Evolutionary conservation across 2,797 vertebrate species (phyloP).

Genomic region (Gymnoscopelus microlampas): DNA sequence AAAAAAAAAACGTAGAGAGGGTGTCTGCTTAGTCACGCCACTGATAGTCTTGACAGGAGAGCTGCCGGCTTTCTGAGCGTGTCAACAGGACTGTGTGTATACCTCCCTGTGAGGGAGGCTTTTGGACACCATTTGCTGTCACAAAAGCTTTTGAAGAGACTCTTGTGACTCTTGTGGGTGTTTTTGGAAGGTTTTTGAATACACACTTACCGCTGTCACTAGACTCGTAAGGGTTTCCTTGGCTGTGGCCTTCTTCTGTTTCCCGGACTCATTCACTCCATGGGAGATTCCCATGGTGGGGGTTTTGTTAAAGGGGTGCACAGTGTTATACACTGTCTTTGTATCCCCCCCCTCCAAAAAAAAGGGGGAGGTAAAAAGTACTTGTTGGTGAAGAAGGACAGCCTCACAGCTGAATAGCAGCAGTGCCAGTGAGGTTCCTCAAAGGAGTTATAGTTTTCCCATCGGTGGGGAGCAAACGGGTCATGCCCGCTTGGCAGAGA

Average conservation of each 20-base stretch:
- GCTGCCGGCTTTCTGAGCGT: slow-evolving; percentile 44
- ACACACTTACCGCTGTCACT: slow-evolving; percentile 59
- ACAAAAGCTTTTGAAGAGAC: slow-evolving; percentile 23
- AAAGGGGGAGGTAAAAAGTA: not conserved
- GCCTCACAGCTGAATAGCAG: slow-evolving; percentile 27
- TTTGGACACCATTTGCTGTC: not conserved
- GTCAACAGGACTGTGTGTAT: slow-evolving; percentile 16
- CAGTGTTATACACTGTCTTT: too few species aligned
- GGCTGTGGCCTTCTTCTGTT: slow-evolving; percentile 46
- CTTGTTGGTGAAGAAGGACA: slow-evolving; percentile 10
- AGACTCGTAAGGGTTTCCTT: slow-evolving; percentile 56
- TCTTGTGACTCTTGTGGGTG: slow-evolving; percentile 36
- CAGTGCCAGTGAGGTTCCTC: slow-evolving; percentile 56
- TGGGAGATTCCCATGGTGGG: not conserved
- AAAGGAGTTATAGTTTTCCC: slow-evolving; percentile 67
- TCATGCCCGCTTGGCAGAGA: slow-evolving; percentile 56
- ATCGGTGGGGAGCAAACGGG: slow-evolving; percentile 67
- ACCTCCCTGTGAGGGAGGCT: not conserved
- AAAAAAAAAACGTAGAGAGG: not conserved
- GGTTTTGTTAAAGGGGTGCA: not conserved
- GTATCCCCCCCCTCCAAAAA: too few species aligned
- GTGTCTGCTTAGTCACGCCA: not conserved
- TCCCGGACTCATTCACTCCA: not conserved
- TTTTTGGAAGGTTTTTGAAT: slow-evolving; percentile 65
- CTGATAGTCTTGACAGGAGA: slow-evolving; percentile 45